Percentiles rank a stretch among this genome's conserved stretches.
Evolutionary conservation across 1,140 invertebrate species (phyloP).

Genomic region (Neodiprion fabricii): DNA sequence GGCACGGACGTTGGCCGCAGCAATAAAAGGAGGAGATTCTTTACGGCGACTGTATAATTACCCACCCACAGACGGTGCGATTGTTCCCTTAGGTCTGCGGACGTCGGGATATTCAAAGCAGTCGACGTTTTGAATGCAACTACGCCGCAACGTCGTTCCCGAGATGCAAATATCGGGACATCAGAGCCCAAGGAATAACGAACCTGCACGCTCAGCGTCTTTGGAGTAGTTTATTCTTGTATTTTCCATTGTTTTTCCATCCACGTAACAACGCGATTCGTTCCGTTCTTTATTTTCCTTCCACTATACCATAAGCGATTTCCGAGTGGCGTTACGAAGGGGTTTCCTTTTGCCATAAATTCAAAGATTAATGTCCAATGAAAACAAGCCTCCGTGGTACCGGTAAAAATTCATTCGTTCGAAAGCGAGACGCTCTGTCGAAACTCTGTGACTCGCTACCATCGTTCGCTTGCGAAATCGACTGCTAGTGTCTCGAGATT

Average conservation of each 20-base stretch:
- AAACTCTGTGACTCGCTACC: conserved; percentile 27
- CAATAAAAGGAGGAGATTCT: background rate
- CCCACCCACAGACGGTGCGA: background rate
- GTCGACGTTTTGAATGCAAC: conserved; percentile 1
- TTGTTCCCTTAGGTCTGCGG: background rate
- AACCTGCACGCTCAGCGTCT: background rate
- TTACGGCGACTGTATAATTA: background rate
- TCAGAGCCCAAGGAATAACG: background rate
- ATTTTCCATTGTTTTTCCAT: background rate
- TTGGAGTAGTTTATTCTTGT: background rate
- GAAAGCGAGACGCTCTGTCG: background rate
- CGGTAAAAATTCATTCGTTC: background rate
- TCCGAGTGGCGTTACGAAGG: background rate
- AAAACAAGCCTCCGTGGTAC: background rate
- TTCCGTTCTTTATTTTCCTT: no score
- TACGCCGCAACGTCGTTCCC: background rate
- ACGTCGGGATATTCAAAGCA: background rate
- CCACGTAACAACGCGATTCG: background rate
- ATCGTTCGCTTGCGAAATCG: conserved; percentile 37
- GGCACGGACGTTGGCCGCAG: no score
- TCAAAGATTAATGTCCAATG: background rate
- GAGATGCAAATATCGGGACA: background rate
- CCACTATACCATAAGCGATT: background rate
- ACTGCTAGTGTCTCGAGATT: conserved; percentile 31
- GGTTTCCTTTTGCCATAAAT: background rate